Conservation (phyloP, 2,113 vertebrate species). For the Rhinoptilus africanus region DNA sequence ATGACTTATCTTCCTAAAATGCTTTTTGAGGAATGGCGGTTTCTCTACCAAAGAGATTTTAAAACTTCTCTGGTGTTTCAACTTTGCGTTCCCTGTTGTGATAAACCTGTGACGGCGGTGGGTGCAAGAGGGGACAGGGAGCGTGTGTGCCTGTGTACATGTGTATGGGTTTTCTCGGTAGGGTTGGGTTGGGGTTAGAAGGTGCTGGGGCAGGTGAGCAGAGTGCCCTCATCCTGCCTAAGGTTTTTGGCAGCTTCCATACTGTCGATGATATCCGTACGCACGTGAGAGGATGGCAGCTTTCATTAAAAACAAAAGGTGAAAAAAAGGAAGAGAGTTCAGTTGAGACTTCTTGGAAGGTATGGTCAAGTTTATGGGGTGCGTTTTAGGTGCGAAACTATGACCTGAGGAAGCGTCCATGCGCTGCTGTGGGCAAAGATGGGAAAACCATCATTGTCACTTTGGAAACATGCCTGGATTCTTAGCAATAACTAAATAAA, state of each 20-base stretch:
- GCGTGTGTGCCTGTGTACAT: rapidly evolving
- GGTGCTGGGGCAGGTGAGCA: neutral
- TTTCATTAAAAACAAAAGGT: neutral
- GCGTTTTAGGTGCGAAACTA: neutral
- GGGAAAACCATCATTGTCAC: neutral
- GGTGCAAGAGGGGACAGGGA: neutral
- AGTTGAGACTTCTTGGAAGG: neutral
- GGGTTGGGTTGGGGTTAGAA: neutral
- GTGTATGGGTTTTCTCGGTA: neutral
- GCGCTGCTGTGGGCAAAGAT: neutral
- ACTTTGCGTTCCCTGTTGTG: rapidly evolving
- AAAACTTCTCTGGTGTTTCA: neutral
- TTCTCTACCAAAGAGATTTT: neutral
- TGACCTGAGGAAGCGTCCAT: neutral
- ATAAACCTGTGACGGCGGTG: neutral
- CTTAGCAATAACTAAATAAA: neutral
- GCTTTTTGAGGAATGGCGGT: neutral
- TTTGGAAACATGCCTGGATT: neutral
- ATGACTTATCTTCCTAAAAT: neutral
- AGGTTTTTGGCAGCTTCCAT: neutral
- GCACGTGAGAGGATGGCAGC: neutral
- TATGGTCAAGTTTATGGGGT: neutral
- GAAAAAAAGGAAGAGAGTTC: neutral
- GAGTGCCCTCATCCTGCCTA: neutral
- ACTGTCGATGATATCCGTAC: rapidly evolving